Evolutionary conservation across 2,113 vertebrate species (phyloP), one percentile per base, ranked within the genome.

Genomic region (Sakesphorus luctuosus): DNA sequence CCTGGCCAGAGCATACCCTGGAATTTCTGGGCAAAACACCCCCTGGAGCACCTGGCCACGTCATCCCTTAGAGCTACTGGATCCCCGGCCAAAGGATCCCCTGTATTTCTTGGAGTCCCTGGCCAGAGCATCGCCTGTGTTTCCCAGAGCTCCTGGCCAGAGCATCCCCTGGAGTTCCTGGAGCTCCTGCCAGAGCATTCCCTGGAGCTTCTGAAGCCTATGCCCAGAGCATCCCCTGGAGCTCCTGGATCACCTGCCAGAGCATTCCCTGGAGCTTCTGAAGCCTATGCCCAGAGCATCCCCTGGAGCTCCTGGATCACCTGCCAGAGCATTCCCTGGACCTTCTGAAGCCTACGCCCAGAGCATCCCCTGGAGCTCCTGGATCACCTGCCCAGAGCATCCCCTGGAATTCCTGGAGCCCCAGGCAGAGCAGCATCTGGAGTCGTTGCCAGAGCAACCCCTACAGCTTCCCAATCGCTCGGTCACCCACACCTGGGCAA

Each of bases 401-500:
- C 35, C 35, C 24, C n/a, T 59, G 56, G n/a, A 61, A 15, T 17
- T 61, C 35, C 58, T 26, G 56, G 56, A 59, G 50, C 23, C 49
- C 23, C 44, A 46, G 20, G 19, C 50, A 59, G 33, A 35, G 13
- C n/a, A 35, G 35, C 16, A 25, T 24, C 16, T 26, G 56, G 15
- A 53, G 7, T 3, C 40, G n/a, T 25, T 4, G 6, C 25, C 56
- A n/a, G 43, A 44, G n/a, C 67, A 65, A 7, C 43, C 53, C 31
- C 35, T 2, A 61, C 10, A 21, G 40, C 65, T 18, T 20, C 20
- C 6, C 50, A 50, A 3, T 33, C 44, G 21, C 8, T 52, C 4
- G 24, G 12, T n/a, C 43, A 44, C 10, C 17, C 24, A 1, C 2
- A 1, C 33, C 68, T 15, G 6, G 3, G 10, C 9, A 47, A 38